These are phyloP conservation scores for Amphiura filiformis DNA, from an alignment of 35 echinoderm and acorn worm species.

Conservation along the genomic window DNA sequence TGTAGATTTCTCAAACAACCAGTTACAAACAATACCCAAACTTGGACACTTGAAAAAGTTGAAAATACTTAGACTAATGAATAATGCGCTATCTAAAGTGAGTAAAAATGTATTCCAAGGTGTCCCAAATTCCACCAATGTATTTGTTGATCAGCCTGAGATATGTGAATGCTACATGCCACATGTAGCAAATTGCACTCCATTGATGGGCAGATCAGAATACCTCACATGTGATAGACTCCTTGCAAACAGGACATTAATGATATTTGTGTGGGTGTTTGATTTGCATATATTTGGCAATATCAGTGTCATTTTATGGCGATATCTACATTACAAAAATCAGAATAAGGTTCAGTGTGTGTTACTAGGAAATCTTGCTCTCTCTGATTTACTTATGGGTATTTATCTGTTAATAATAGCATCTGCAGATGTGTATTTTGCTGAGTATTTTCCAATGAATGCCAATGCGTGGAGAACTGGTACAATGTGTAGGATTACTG, in stretches of 20 bases:
- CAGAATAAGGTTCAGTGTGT: not conserved
- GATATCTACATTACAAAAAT: not conserved
- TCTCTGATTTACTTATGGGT: constrained; percentile 70
- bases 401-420: constrained; percentile 63
- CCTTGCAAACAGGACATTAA: not conserved
- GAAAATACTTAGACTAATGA: not conserved
- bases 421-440: constrained; percentile 50
- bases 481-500: constrained; percentile 37
- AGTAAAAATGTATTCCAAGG: not conserved
- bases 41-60: not conserved
- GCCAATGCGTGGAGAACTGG: constrained; percentile 37
- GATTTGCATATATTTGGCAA: not conserved
- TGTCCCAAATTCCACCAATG: not conserved
- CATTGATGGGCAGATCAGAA: not conserved
- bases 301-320: not conserved
- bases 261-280: not conserved
- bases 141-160: not conserved
- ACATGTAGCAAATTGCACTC: not conserved
- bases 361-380: constrained; percentile 57
- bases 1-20: not conserved
- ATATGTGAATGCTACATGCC: not conserved
- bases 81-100: not conserved
- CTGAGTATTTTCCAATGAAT: constrained; percentile 40
- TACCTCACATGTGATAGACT: not conserved
- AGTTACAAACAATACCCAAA: not conserved